A percentile compares a stretch with the other conserved stretches of the same genome.
These are phyloP conservation scores for Talpa occidentalis DNA, from an alignment of 2,113 vertebrate genomes.

Conservation along the genomic window DNA sequence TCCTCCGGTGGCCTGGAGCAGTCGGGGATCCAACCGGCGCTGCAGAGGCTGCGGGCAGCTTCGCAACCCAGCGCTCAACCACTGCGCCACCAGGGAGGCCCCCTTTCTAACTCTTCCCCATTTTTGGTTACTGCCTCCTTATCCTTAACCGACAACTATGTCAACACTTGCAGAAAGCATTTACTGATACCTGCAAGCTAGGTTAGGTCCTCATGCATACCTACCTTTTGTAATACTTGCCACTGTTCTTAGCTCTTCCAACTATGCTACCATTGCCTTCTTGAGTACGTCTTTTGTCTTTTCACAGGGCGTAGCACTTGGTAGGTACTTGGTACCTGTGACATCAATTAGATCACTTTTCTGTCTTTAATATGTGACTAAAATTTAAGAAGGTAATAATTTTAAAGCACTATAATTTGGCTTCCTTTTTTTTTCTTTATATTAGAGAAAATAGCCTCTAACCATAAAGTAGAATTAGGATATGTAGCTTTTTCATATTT, in stretches of 20 bases:
- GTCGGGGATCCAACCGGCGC: too few species aligned
- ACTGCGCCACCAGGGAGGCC: too few species aligned
- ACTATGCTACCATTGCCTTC: not conserved
- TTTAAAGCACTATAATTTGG: not conserved
- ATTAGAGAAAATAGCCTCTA: slow-evolving; percentile 7
- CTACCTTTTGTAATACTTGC: not conserved
- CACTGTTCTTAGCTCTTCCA: not conserved
- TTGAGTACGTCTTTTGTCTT: not conserved
- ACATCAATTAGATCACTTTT: slow-evolving; percentile 4
- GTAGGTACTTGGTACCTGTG: not conserved
- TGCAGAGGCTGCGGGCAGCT: too few species aligned
- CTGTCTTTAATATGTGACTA: not conserved
- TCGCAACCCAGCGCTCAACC: too few species aligned
- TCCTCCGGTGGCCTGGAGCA: too few species aligned
- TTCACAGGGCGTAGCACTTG: not conserved
- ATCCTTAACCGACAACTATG: not conserved
- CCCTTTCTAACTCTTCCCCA: not conserved
- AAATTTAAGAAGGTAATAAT: slow-evolving; percentile 17
- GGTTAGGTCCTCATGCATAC: not conserved
- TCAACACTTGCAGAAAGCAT: not conserved
- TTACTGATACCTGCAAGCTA: not conserved
- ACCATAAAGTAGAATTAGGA: not conserved
- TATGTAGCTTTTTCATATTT: not conserved
- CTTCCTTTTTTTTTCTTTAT: not conserved
- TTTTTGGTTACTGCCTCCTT: not conserved